Conservation (phyloP, 2,113 vertebrate genomes). For the Rhineura floridana region DNA sequence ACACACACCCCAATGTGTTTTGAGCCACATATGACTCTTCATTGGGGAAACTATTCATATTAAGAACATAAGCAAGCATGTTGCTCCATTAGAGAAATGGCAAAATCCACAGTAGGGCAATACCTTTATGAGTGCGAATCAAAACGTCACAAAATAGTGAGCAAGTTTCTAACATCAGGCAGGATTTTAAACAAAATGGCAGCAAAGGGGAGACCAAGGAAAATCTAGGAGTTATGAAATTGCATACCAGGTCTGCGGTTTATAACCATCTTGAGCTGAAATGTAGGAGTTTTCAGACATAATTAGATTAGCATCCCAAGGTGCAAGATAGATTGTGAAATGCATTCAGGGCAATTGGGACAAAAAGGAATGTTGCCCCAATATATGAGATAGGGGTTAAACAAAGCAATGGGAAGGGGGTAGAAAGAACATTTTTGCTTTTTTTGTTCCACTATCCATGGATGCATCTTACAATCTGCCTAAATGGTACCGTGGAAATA, state of each 20-base stretch:
- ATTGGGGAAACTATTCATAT: not conserved
- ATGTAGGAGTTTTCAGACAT: not conserved
- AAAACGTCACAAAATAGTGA: not conserved
- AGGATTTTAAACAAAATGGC: not conserved
- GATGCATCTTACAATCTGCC: not conserved
- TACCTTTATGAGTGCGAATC: not conserved
- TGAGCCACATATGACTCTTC: not conserved
- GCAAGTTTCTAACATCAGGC: not conserved
- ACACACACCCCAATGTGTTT: not conserved
- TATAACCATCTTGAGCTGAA: not conserved
- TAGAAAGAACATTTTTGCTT: not conserved
- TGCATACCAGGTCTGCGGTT: not conserved
- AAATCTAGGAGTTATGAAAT: too few species aligned
- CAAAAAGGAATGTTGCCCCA: not conserved
- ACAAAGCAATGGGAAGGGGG: not conserved
- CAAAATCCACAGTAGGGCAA: not conserved
- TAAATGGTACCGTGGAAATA: not conserved
- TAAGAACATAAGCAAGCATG: not conserved
- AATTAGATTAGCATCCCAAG: not conserved
- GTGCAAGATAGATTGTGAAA: not conserved
- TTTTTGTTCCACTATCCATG: not conserved
- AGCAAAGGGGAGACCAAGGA: too few species aligned
- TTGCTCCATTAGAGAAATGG: not conserved
- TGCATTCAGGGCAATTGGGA: not conserved
- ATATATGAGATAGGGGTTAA: not conserved